phyloP scores from a whole-genome alignment of 1,140 invertebrate genomes.

The Arion vulgaris region DNA sequence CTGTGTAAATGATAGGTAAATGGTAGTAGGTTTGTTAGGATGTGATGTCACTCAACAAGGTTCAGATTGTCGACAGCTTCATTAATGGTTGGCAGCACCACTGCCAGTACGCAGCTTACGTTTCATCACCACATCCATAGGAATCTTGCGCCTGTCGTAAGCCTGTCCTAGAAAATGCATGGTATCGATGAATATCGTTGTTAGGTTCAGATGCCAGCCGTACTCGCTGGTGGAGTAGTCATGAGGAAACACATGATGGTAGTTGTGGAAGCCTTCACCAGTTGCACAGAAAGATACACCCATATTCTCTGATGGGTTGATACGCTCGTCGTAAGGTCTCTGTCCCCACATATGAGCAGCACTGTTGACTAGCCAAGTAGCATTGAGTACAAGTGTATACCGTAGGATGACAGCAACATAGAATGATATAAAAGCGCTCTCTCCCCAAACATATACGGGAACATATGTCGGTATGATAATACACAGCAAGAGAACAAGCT shows the following conservation, averaged over 20 bases:
- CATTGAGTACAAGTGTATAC: constrained; percentile 89
- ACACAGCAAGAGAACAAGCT: constrained; percentile 85
- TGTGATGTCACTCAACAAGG: neutral
- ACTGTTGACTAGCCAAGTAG: constrained; percentile 96
- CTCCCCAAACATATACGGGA: constrained; percentile 88
- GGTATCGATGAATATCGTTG: constrained; percentile 86
- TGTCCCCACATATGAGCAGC: constrained; percentile 93
- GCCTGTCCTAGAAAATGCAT: constrained; percentile 86
- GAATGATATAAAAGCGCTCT: constrained; percentile 85
- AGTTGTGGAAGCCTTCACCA: constrained; percentile 92
- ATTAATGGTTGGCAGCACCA: constrained; percentile 63
- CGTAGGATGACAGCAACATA: constrained; percentile 88
- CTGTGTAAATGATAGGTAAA: neutral
- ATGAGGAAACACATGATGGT: constrained; percentile 96
- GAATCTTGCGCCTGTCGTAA: constrained; percentile 89
- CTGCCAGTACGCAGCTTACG: constrained; percentile 78
- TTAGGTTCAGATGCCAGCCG: constrained; percentile 85
- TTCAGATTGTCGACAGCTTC: neutral
- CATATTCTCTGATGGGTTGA: constrained; percentile 78
- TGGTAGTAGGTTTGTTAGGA: neutral
- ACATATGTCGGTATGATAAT: constrained; percentile 89
- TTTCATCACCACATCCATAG: constrained; percentile 78
- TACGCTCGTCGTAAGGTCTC: constrained; percentile 87
- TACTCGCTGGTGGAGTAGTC: constrained; percentile 82
- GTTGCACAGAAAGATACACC: constrained; percentile 74